Percentiles rank a stretch among this genome's conserved stretches.
Evolutionary conservation across 2,888 invertebrate species (phyloP).

Genomic region (Drosophila anomelani): DNA sequence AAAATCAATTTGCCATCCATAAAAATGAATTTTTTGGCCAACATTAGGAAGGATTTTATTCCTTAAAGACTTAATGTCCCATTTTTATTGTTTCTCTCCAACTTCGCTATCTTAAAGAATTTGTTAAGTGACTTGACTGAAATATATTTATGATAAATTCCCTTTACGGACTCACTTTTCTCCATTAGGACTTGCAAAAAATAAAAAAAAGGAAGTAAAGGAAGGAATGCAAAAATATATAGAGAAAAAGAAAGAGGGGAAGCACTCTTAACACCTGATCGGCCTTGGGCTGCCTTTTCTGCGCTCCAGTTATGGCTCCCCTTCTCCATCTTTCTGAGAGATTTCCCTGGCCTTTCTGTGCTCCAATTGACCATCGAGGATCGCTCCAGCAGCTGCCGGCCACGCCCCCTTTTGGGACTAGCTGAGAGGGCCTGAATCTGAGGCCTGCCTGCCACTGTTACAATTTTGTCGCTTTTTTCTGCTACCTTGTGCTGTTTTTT

Average conservation of each 20-base stretch:
- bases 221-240: neutral
- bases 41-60: too few relatives aligned
- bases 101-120: neutral
- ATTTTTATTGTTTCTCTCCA: too few relatives aligned
- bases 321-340: neutral
- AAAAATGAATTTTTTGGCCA: too few relatives aligned
- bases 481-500: constrained; percentile 4
- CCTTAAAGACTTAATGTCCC: too few relatives aligned
- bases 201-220: constrained; percentile 27
- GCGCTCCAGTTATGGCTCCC: constrained; percentile 53
- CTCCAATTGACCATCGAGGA: constrained; percentile 15
- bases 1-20: too few relatives aligned
- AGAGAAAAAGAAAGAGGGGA: neutral
- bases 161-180: neutral
- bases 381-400: constrained; percentile 26
- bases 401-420: constrained; percentile 42
- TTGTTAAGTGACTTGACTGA: neutral
- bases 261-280: constrained; percentile 61
- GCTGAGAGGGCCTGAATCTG: constrained; percentile 5
- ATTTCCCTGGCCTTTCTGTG: neutral
- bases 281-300: constrained; percentile 69
- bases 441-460: constrained; percentile 64
- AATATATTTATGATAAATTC: neutral
- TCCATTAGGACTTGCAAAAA: neutral
- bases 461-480: constrained; percentile 67